phyloP scores from a whole-genome alignment of 2,113 vertebrate genomes.

The Galemys pyrenaicus region DNA sequence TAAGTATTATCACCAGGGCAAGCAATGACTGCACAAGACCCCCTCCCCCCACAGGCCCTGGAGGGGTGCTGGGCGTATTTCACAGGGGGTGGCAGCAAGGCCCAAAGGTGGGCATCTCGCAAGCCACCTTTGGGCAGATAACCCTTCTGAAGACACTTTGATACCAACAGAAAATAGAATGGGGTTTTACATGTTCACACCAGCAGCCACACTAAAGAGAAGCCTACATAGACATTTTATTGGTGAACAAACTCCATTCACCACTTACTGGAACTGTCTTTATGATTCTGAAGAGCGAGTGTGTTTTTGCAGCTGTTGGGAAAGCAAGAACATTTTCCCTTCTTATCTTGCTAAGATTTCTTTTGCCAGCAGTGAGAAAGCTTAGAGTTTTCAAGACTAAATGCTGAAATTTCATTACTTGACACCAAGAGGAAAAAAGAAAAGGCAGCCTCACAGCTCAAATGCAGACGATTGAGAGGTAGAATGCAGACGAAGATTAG shows the following conservation, averaged over 20 bases:
- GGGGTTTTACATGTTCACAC: not conserved
- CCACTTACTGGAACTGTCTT: not conserved
- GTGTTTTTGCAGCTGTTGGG: not conserved
- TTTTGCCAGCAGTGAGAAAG: not conserved
- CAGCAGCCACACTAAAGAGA: not conserved
- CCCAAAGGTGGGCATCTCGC: not conserved
- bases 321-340: not conserved
- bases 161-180: not conserved
- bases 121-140: not conserved
- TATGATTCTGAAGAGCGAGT: not conserved
- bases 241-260: not conserved
- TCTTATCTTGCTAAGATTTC: not conserved
- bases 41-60: not conserved
- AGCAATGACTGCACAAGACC: not conserved
- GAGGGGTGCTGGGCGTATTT: not conserved
- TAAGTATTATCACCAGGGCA: not conserved
- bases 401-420: constrained; percentile 35
- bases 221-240: not conserved
- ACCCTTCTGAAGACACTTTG: not conserved
- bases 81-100: not conserved
- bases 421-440: not conserved
- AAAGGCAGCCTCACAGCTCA: not conserved
- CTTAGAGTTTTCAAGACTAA: not conserved
- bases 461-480: not conserved
- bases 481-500: not conserved